A percentile compares a stretch with the other conserved stretches of the same genome.
phyloP scores from a whole-genome alignment of 1,140 invertebrate genomes.

The Medauroidea extradentata region DNA sequence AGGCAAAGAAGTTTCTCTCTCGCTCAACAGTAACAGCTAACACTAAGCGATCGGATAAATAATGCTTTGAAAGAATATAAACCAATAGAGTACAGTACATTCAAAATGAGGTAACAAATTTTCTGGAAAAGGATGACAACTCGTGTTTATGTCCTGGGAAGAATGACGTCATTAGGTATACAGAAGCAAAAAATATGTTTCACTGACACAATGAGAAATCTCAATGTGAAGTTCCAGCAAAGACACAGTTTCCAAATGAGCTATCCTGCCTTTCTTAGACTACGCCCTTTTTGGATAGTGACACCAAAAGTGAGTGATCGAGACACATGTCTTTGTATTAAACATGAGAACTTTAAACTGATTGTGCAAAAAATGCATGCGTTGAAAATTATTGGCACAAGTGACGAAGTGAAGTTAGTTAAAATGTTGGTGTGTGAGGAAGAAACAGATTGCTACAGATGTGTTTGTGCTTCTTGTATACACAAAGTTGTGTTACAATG shows the following conservation, averaged over 20 bases:
- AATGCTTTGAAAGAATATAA: neutral
- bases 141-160: neutral
- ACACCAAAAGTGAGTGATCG: neutral
- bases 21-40: neutral
- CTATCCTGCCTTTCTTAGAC: neutral
- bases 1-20: neutral
- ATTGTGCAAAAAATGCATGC: neutral
- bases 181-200: neutral
- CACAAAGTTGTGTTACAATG: neutral
- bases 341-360: slow-evolving; percentile 7
- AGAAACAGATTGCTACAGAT: neutral
- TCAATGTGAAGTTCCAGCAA: neutral
- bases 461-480: neutral
- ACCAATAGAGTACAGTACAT: neutral
- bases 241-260: neutral
- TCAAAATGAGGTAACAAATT: neutral
- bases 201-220: neutral
- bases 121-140: neutral
- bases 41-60: neutral
- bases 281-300: slow-evolving; percentile 8
- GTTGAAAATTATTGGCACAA: neutral
- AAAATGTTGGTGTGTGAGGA: neutral
- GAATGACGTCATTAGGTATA: neutral
- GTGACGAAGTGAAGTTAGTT: neutral
- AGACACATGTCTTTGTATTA: slow-evolving; percentile 7